A percentile compares a stretch with the other conserved stretches of the same genome.
phyloP scores from a whole-genome alignment of 2,797 vertebrate species.

The Esox masquinongy region DNA sequence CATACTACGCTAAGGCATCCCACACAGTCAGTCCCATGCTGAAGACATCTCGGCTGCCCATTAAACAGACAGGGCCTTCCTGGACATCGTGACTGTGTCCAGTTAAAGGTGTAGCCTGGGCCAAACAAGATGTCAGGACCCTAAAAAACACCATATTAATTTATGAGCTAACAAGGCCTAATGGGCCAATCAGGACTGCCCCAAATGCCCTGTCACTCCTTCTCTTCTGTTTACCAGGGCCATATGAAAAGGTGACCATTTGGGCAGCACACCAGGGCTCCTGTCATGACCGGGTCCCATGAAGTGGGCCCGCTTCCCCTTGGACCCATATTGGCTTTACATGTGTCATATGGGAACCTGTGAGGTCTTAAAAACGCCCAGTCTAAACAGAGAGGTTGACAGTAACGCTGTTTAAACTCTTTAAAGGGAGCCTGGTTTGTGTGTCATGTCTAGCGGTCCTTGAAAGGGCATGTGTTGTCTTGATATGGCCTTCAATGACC shows the following conservation, averaged over 20 bases:
- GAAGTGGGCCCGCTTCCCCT: constrained; percentile 10
- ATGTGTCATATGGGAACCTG: neutral
- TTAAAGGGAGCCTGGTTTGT: neutral
- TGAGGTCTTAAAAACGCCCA: constrained; percentile 8
- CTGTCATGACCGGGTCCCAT: constrained; percentile 9
- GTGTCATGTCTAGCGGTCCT: neutral
- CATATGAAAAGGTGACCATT: neutral
- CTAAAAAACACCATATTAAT: constrained; percentile 31
- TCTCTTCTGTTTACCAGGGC: neutral
- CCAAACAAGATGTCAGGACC: constrained; percentile 27
- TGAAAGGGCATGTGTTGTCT: neutral
- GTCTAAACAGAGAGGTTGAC: constrained; percentile 1
- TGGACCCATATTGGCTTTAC: neutral
- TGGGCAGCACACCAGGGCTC: neutral
- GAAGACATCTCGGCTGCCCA: neutral
- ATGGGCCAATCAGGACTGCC: constrained; percentile 30
- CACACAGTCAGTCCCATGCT: neutral
- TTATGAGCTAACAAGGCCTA: constrained; percentile 11
- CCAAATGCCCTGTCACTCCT: neutral
- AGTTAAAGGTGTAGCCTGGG: constrained; percentile 30
- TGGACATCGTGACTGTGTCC: constrained; percentile 18
- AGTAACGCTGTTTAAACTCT: neutral
- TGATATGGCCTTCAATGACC: neutral
- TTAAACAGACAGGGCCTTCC: neutral
- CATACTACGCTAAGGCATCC: neutral